Evolutionary conservation across 2,113 vertebrate species (phyloP).

Genomic region (Thunnus maccoyii): DNA sequence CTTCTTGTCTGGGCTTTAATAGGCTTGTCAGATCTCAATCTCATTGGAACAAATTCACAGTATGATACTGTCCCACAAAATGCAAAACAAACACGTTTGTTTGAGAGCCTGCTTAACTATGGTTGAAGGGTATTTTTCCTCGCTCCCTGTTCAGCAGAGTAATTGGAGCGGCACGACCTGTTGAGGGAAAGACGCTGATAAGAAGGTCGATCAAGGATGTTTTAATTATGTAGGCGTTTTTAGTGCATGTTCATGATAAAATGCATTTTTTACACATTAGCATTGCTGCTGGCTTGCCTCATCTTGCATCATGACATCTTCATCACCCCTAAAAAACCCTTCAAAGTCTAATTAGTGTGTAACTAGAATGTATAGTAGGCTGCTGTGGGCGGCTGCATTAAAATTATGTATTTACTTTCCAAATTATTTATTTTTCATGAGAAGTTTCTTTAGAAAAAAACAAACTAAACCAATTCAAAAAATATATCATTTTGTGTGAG

Average conservation of each 20-base stretch:
- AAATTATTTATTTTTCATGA: not conserved
- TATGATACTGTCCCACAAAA: not conserved
- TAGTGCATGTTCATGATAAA: conserved; percentile 15
- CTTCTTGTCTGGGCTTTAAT: no score
- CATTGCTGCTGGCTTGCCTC: conserved; percentile 15
- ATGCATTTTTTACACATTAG: conserved; percentile 16
- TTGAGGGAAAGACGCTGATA: not conserved
- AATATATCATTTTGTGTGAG: no score
- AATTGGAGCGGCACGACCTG: not conserved
- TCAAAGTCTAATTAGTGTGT: not conserved
- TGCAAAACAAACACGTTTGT: not conserved
- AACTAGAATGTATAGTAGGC: not conserved
- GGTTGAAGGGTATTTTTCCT: not conserved
- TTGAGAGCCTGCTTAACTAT: not conserved
- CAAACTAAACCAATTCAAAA: no score
- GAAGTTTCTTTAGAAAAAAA: not conserved
- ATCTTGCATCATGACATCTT: conserved; percentile 46
- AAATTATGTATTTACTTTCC: not conserved
- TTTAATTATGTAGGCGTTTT: conserved; percentile 12
- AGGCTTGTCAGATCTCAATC: not conserved
- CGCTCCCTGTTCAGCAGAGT: not conserved
- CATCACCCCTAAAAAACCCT: not conserved
- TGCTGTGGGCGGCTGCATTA: not conserved
- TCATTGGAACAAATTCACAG: not conserved
- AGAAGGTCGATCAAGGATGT: conserved; percentile 8